Evolutionary conservation across 92 coral and sea anemone genomes (phyloP), one percentile per base, ranked within the genome.

Genomic region (Desmophyllum pertusum): DNA sequence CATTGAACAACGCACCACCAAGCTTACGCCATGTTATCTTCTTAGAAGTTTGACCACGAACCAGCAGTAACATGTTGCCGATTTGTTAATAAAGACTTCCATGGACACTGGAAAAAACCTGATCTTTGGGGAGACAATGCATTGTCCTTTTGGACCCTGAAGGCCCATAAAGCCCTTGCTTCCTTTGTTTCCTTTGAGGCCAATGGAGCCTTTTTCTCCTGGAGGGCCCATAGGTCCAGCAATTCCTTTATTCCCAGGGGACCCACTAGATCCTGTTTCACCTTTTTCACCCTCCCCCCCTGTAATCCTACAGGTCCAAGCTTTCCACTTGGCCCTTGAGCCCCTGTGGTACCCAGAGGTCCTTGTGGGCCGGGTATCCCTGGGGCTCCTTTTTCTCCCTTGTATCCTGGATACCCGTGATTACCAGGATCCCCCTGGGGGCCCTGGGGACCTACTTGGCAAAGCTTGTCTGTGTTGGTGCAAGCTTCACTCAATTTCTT

Each of bases 281-380:
- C 92, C 89, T n/a, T n/a, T n/a, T n/a, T n/a, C n/a, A n/a, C n/a
- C 53, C 73, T 89, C n/a, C 7, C 62, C 33, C 93, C 93, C 41
- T 42, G 69, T 36, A 67, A n/a, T n/a, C n/a, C n/a, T n/a, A n/a
- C n/a, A n/a, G n/a, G 77, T 33, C 92, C 92, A 71, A 43, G 85
- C 1, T 55, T 65, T 7, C 93, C 93, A 19, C 69, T 83, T 6
- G 45, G 64, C 31, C 89, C 93, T 5, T 42, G 90, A 11, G 57
- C 59, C 6, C 93, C 93, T 11, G 61, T 85, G 23, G 37, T 67
- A 40, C 93, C 93, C 10, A 45, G 10, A 46, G 90, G 85, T 3
- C 93, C 93, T 36, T 35, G 88, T 17, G 85, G 53, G 39, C 93
- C 93, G 8, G 42, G 53, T 21, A 18, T 30, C 52, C 93, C 93